Base-by-base conservation (phyloP, 2,113 vertebrate species). In the Cololabis saira region DNA sequence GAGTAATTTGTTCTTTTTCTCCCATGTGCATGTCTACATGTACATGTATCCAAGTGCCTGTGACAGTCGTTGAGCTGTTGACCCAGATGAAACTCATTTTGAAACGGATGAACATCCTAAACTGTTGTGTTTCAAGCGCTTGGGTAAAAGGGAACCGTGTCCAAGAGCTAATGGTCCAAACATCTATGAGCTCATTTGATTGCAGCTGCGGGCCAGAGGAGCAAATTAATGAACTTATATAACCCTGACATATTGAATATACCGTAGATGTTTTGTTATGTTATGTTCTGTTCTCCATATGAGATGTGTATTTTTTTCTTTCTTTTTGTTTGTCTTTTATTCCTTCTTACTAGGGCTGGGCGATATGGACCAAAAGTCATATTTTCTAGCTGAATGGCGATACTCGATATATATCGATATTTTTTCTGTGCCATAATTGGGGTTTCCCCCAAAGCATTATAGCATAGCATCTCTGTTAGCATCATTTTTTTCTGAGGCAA, bases 41-140 rank as follows among this genome's bases (percentile, higher is more conserved):
- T 37, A 9, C 10, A 37, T 37, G 33, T 37, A 9, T 37, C 10
- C 33, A 37, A 37, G 6, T 37, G 33, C 33, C 10, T 37, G 33
- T 37, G 10, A 37, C 33, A 56, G 81, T 78, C 80, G 47, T 69
- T 78, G 70, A 47, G 81, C 81, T 82, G 47, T 69, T 78, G 70
- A 47, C 53, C 54, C 56, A 60, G 18, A 76, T 74, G 67, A 70
- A 42, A 53, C 65, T 42, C 11, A 1, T 30, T 22, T 22, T 57
- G 53, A 70, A 51, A 65, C 68, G 67, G 61, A 52, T 73, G 67
- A 62, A 84, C 54, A 53, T 61, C 54, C 33, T 47, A 44, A 77
- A 60, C 60, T 22, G 21, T 55, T 19, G 5, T 67, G n/a, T 81
- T 71, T 73, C 58, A n/a, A 73, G 37, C 51, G 14, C 40, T 61